Base-by-base conservation (phyloP, 2,113 vertebrate genomes). In the Ptyas mucosa region DNA sequence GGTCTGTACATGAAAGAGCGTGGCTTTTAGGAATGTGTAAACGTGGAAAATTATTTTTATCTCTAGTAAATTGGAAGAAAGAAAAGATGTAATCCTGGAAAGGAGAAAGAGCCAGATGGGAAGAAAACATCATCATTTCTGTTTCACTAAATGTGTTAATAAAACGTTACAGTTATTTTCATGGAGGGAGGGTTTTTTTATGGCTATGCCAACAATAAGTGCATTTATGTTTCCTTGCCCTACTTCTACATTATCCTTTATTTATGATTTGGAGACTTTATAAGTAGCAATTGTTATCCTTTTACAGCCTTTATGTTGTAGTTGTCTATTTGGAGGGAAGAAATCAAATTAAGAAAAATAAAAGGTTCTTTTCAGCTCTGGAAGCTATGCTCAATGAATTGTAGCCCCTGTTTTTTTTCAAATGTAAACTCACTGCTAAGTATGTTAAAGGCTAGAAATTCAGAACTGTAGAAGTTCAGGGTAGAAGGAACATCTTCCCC, bases 141-240 rank as follows among this genome's bases (percentile, higher is more conserved):
- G 87, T 93, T 93, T 93, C 90, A 86, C 92, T 93, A 93, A 93
- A 93, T 90, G 92, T 90, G 92, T 93, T 93, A 93, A 93, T 93
- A 93, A 93, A 93, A 93, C 2, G 81, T 93, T 93, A 93, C 92
- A 93, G 81, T 93, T 93, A 93, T 93, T 85, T 93, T 93, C 90
- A 93, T 89, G 90, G 87, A 93, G 46, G 90, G 86, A 91, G 64
- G 12, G 8, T 61, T 91, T 81, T 93, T 93, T 93, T 89, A 93
- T 93, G 61, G 52, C 61, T 88, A 61, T 91, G 90, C 87, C 87
- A 89, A 91, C 90, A 89, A 91, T 91, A 91, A 93, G 86, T 93
- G 87, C 87, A 85, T 93, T 93, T 89, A 93, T 85, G 64, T 93
- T 93, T 75, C 64, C 64, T 85, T 93, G 87, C 90, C 87, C 87